Base-by-base conservation (phyloP, 2,888 invertebrate genomes). In the Thymelicus sylvestris region DNA sequence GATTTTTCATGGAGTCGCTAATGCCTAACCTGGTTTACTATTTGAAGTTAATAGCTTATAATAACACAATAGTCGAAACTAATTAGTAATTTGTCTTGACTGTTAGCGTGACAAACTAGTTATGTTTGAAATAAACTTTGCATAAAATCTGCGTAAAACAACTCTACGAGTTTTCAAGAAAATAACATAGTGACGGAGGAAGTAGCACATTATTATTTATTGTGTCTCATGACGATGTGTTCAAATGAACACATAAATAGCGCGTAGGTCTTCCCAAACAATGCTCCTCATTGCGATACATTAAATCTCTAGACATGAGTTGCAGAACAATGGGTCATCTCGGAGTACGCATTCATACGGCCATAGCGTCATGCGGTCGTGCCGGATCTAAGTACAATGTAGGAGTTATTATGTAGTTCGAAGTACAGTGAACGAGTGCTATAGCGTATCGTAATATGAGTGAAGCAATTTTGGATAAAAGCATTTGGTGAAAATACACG, bases 311-410 rank as follows among this genome's bases (percentile, higher is more conserved):
- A 55, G 67, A 67, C 61, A 61, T 39, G 60, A 67, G 67, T 60
- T 68, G 12, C 44, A 57, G 61, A 68, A 68, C 68, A 68, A 68
- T 68, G 55, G 68, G 68, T 38, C 68, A 63, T 68, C 68, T 67
- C 10, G 41, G 44, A 41, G 24, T 55, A 62, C 50, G 52, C 24
- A 63, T 68, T 44, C 12, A 55, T 44, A 24, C 44, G 19, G 6
- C 15, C 19, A 13, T n/a, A 50, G 15, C 52, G 52, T 65, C 52
- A 52, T 65, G 52, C 41, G 10, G 39, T 52, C 52, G 39, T 52
- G 52, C 39, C 38, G 64, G 52, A 52, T 52, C 39, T 52, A 50
- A 52, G 39, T 65, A 52, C 50, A 12, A 52, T 41, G n/a, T 52
- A 41, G 52, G 6, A 52, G 7, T 50, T 38, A 65, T 19, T 8